These are phyloP conservation scores for Lophochroa leadbeateri DNA, from an alignment of 2,113 vertebrate genomes.

Conservation along the genomic window DNA sequence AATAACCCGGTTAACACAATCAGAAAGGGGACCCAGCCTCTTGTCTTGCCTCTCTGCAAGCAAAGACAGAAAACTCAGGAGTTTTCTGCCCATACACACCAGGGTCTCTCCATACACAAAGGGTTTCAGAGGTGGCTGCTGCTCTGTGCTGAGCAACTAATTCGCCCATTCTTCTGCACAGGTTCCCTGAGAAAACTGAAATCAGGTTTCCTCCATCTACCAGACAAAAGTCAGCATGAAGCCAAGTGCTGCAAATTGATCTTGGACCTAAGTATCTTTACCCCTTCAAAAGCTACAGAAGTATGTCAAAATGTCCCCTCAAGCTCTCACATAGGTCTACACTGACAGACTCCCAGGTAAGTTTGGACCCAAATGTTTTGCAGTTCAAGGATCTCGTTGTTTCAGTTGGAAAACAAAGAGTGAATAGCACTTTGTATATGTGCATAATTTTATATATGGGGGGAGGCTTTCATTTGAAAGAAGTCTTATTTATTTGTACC, in stretches of 20 bases:
- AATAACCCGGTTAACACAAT: neutral
- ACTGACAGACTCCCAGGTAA: neutral
- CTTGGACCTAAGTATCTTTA: neutral
- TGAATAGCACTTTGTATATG: neutral
- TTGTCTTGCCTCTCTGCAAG: neutral
- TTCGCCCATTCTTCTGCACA: neutral
- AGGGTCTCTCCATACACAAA: neutral
- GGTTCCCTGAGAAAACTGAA: neutral
- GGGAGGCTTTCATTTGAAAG: neutral
- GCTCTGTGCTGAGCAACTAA: rapidly evolving
- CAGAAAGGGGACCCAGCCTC: neutral
- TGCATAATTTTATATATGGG: too few species aligned
- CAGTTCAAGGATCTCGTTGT: neutral
- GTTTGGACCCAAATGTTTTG: neutral
- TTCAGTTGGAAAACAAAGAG: neutral
- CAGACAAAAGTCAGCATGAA: neutral
- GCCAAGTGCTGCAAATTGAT: neutral
- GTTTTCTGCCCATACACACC: rapidly evolving
- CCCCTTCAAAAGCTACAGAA: neutral
- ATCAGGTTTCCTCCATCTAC: neutral
- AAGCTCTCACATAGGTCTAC: neutral
- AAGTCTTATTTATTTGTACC: neutral
- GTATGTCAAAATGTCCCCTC: neutral
- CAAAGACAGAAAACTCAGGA: neutral
- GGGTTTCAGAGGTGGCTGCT: neutral